Evolutionary conservation across 1,140 invertebrate genomes (phyloP).

Genomic region (Zaprionus gabonicus): DNA sequence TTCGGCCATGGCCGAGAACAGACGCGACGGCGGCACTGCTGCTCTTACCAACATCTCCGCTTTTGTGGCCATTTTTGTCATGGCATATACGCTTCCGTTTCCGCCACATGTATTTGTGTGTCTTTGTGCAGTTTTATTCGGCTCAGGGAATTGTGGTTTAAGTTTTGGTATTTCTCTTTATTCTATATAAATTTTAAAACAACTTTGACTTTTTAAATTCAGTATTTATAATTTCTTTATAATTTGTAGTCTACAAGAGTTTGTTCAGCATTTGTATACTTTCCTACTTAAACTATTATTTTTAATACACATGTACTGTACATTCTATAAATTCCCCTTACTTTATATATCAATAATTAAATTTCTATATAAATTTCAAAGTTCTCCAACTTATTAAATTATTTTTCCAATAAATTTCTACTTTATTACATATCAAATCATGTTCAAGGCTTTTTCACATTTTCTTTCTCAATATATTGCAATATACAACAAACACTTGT

Average conservation of each 20-base stretch:
- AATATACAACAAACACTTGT: neutral
- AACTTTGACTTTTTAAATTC: neutral
- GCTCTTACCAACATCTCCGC: conserved; percentile 13
- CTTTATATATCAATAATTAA: too few relatives aligned
- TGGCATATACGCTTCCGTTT: conserved; percentile 48
- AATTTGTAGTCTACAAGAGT: neutral
- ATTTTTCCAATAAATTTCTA: too few relatives aligned
- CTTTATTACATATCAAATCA: too few relatives aligned
- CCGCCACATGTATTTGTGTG: conserved; percentile 13
- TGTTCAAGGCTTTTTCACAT: too few relatives aligned
- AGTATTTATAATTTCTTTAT: too few relatives aligned
- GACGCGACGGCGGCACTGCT: conserved; percentile 13
- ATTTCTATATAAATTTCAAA: too few relatives aligned
- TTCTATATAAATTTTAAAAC: neutral
- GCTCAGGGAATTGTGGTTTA: neutral
- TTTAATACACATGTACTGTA: too few relatives aligned
- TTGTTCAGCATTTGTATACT: neutral
- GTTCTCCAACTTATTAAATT: too few relatives aligned
- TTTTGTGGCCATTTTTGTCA: conserved; percentile 34
- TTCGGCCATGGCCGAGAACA: conserved; percentile 27
- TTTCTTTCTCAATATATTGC: neutral
- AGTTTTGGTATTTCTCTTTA: neutral
- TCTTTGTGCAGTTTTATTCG: neutral
- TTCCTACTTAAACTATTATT: neutral
- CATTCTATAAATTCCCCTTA: too few relatives aligned